Percentiles rank a stretch among this genome's conserved stretches.
Evolutionary conservation across 2,113 vertebrate genomes (phyloP).

Genomic region (Mormyrus lacerda): DNA sequence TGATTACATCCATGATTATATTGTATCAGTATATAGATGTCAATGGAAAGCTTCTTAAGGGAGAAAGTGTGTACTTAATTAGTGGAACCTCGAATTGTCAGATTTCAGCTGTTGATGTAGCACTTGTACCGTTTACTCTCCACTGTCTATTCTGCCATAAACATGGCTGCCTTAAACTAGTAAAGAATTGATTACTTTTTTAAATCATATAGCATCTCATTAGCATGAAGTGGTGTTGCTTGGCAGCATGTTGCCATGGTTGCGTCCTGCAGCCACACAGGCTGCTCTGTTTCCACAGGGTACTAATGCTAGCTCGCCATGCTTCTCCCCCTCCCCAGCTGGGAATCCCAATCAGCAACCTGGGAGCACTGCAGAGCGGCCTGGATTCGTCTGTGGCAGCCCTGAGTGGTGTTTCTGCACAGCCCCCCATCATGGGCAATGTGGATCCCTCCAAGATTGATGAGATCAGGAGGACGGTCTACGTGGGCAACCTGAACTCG

Average conservation of each 20-base stretch:
- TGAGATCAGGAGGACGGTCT: constrained; percentile 91
- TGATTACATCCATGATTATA: background rate
- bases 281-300: background rate
- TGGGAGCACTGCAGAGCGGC: constrained; percentile 57
- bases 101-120: background rate
- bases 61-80: background rate
- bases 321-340: constrained; percentile 49
- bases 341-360: constrained; percentile 76
- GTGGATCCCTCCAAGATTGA: constrained; percentile 92
- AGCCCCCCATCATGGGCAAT: constrained; percentile 87
- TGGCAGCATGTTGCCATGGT: background rate
- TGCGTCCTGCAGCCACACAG: background rate
- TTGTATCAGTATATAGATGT: background rate
- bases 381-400: constrained; percentile 66
- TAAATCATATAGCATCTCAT: background rate
- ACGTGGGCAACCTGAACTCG: constrained; percentile 93
- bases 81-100: background rate
- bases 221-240: background rate
- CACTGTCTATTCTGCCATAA: background rate
- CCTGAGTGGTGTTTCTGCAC: constrained; percentile 62
- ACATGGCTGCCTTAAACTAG: background rate
- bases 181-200: background rate
- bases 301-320: background rate
- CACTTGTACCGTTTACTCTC: background rate
- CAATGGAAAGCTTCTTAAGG: background rate